Evolutionary conservation across 2,888 invertebrate genomes (phyloP).

Genomic region (Xanthostigma xanthostigma): DNA sequence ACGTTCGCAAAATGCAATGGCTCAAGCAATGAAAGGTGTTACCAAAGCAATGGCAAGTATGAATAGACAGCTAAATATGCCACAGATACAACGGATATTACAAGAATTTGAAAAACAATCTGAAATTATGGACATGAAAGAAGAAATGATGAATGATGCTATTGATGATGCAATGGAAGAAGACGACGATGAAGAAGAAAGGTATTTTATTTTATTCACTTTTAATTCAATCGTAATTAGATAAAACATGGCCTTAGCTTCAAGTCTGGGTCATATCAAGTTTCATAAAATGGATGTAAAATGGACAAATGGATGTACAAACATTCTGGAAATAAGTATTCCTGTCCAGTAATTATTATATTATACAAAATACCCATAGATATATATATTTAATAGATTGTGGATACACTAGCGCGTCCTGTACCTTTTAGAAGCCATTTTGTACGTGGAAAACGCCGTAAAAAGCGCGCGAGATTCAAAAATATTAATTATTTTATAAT

Average conservation of each 20-base stretch:
- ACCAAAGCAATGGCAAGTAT: constrained; percentile 96
- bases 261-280: too few relatives aligned
- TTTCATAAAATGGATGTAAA: too few relatives aligned
- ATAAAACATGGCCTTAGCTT: too few relatives aligned
- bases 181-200: constrained; percentile 96
- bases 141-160: constrained; percentile 99
- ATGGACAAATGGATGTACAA: too few relatives aligned
- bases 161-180: constrained; percentile 99
- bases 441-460: too few relatives aligned
- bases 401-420: too few relatives aligned
- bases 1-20: constrained; percentile 97
- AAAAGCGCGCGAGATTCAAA: too few relatives aligned
- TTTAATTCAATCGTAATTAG: background rate
- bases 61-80: constrained; percentile 94
- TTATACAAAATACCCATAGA: too few relatives aligned
- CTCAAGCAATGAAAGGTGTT: constrained; percentile 97
- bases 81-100: constrained; percentile 95
- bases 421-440: too few relatives aligned
- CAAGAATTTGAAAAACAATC: constrained; percentile 98
- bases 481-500: too few relatives aligned
- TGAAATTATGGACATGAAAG: constrained; percentile 99
- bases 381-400: background rate
- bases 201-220: constrained; percentile 31
- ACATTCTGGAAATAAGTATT: too few relatives aligned
- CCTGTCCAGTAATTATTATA: too few relatives aligned